Base-by-base conservation (phyloP, 30 jellyfish, hydroid and myxozoan species). In the Morbakka virulenta region DNA sequence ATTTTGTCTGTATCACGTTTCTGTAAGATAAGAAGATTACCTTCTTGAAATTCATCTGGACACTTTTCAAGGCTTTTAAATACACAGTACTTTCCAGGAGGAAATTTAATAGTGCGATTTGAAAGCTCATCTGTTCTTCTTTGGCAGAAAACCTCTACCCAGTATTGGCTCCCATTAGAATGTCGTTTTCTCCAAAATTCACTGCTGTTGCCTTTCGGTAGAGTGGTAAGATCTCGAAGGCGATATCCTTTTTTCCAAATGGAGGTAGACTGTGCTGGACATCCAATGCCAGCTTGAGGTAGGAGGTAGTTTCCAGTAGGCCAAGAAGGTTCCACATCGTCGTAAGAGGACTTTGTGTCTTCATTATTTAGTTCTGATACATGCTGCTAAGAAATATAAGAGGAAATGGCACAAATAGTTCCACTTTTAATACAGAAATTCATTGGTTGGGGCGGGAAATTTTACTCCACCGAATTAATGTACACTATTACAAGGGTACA, bases 91-190 rank as follows among this genome's bases (percentile, higher is more conserved):
- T 35, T 29, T 0, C 94, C 94, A 6, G 77, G 70, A 30, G 94
- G 94, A 29, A 81, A 81, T 6, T 4, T 2, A 23, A 14, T 50
- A 22, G 21, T 30, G 4, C 62, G 6, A 21, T 27, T 3, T 21
- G 13, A 14, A 4, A 21, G 51, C 6, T 22, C 52, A 2, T 34
- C 79, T n/a, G 62, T 34, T 26, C 23, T 26, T 14, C 14, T 28
- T 25, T 35, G 72, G 86, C 94, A 81, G 69, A 81, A 81, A 35
- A 63, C 94, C 63, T 81, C 85, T 0, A 81, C 94, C 29, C 41
- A 71, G 67, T 31, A 81, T 9, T 31, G 20, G 4, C 53, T n/a
- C 29, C 85, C 63, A 36, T 67, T 28, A 0, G 80, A 22, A 25
- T 81, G 71, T 32, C 26, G 13, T 51, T 28, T 47, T 13, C 23